Conservation (phyloP, 1,140 invertebrate species). For the Brachionus manjavacas region DNA sequence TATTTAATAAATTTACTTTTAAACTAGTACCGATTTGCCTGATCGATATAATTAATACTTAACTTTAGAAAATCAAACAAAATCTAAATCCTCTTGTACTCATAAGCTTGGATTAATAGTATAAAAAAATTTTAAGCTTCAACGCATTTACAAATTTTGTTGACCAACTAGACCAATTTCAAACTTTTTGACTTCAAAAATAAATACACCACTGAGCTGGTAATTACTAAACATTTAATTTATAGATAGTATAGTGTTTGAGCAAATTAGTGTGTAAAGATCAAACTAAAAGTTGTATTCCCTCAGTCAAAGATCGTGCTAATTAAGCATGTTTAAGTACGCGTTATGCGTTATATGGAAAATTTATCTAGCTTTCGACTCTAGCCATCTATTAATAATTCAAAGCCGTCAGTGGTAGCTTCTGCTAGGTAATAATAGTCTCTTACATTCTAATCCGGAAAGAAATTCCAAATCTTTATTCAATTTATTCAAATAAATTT, state of each 20-base stretch:
- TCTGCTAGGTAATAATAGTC: no score
- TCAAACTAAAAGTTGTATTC: neutral
- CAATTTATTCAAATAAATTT: no score
- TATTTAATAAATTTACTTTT: slow-evolving; percentile 9
- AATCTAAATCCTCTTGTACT: neutral
- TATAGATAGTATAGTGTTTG: slow-evolving; percentile 8
- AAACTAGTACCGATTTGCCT: neutral
- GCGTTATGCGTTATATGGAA: slow-evolving; percentile 1
- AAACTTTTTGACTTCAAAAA: neutral
- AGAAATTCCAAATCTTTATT: no score
- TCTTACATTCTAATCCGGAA: no score
- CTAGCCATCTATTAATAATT: slow-evolving; percentile 17
- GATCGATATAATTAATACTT: neutral
- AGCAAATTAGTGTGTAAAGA: slow-evolving; percentile 23
- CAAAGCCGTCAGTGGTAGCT: neutral
- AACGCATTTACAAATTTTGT: neutral
- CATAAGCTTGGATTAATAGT: neutral
- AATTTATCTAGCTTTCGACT: neutral
- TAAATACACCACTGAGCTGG: slow-evolving; percentile 10
- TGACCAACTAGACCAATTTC: neutral
- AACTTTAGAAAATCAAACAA: slow-evolving; percentile 8
- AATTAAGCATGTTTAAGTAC: slow-evolving; percentile 10
- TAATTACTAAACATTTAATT: neutral
- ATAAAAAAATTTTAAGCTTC: neutral
- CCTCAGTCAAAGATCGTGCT: neutral